A percentile compares a stretch with the other conserved stretches of the same genome.
phyloP scores from a whole-genome alignment of 1,140 invertebrate species.

The Trialeurodes vaporariorum region DNA sequence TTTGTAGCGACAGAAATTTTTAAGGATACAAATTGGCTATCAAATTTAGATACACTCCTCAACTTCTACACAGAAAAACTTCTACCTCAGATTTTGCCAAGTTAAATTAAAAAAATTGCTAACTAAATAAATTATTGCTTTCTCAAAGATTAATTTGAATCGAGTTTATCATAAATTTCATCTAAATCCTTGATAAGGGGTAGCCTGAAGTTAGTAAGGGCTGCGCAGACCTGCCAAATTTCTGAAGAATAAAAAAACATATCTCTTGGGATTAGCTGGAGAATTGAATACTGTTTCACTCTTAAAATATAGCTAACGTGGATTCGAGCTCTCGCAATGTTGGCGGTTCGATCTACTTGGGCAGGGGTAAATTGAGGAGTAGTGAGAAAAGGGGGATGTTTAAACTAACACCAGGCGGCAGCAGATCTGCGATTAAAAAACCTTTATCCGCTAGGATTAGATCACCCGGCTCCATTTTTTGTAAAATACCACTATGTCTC shows the following conservation, averaged over 20 bases:
- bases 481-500: constrained; percentile 15
- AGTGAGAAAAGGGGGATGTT: constrained; percentile 14
- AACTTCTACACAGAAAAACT: not conserved
- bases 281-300: constrained; percentile 10
- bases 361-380: constrained; percentile 8
- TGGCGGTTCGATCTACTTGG: constrained; percentile 1
- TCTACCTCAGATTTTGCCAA: constrained; percentile 1
- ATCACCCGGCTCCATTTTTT: constrained; percentile 7
- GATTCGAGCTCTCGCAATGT: constrained; percentile 9
- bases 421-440: constrained; percentile 3
- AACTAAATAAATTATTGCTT: no score
- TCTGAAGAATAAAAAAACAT: not conserved
- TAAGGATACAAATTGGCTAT: not conserved
- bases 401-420: not conserved
- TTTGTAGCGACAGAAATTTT: not conserved
- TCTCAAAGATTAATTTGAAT: no score
- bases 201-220: not conserved
- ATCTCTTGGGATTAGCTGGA: not conserved
- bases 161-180: no score
- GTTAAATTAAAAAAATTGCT: no score
- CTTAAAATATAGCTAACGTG: constrained; percentile 8
- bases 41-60: not conserved
- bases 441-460: constrained; percentile 12
- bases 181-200: constrained; percentile 2
- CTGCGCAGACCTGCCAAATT: constrained; percentile 5